Evolutionary conservation across 2,113 vertebrate genomes (phyloP).

Genomic region (Chloropsis cyanopogon): DNA sequence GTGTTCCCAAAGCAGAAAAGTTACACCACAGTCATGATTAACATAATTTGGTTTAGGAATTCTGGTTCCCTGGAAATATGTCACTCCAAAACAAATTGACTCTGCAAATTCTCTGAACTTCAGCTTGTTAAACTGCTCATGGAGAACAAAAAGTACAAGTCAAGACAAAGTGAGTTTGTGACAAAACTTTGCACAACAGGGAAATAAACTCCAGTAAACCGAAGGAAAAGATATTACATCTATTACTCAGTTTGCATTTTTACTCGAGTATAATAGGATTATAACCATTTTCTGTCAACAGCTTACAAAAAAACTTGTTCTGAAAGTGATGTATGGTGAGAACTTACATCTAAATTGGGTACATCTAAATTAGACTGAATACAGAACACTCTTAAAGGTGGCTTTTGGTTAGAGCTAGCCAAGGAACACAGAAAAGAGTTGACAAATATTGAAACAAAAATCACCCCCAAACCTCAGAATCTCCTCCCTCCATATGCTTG

Average conservation of each 20-base stretch:
- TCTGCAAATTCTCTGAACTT: neutral
- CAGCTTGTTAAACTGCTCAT: neutral
- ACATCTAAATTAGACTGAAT: slow-evolving; percentile 33
- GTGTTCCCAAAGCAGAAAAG: neutral
- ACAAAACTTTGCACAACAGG: slow-evolving; percentile 7
- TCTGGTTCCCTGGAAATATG: slow-evolving; percentile 8
- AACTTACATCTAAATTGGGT: slow-evolving; percentile 45
- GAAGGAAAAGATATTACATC: slow-evolving; percentile 3
- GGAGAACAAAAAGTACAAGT: neutral
- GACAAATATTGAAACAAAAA: slow-evolving; percentile 10
- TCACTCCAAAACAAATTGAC: neutral
- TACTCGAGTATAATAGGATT: neutral
- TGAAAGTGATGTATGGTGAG: slow-evolving; percentile 41
- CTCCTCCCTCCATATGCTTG: neutral
- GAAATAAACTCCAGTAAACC: slow-evolving; percentile 10
- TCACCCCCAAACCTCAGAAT: neutral
- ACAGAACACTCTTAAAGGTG: slow-evolving; percentile 41
- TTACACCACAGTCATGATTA: slow-evolving; percentile 1
- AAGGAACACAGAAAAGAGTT: neutral
- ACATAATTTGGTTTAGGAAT: slow-evolving; percentile 34
- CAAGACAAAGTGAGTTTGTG: neutral
- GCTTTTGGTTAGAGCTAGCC: slow-evolving; percentile 15
- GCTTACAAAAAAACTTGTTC: slow-evolving; percentile 48
- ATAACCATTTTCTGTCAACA: slow-evolving; percentile 57
- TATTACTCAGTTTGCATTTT: slow-evolving; percentile 31